phyloP scores from a whole-genome alignment of 2,888 invertebrate species.

The Lottia gigantea region DNA sequence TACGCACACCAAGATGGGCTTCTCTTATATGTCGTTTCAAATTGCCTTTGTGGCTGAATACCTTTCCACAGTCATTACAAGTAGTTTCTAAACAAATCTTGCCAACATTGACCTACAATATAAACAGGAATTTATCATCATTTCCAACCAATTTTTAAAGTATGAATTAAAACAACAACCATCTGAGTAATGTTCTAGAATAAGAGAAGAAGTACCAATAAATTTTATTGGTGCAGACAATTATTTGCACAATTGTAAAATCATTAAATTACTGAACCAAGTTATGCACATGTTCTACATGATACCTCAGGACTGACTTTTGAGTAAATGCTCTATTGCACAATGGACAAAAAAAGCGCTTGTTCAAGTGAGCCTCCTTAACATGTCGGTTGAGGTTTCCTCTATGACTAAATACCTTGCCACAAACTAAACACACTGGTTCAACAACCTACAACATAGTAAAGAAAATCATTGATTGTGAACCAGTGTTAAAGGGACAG shows the following conservation, averaged over 20 bases:
- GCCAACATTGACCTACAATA: no score
- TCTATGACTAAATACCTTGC: conserved; percentile 1
- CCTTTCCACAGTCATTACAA: background rate
- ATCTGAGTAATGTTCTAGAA: no score
- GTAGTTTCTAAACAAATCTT: no score
- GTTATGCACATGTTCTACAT: background rate
- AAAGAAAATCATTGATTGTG: background rate
- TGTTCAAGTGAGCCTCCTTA: background rate
- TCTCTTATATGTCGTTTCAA: conserved; percentile 1
- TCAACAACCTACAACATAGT: conserved; percentile 4
- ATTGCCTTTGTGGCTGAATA: background rate
- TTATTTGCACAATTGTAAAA: no score
- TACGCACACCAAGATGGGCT: conserved; percentile 1
- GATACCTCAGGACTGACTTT: background rate
- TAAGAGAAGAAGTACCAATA: no score
- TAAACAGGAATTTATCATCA: no score
- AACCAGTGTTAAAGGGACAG: no score
- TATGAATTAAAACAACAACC: no score
- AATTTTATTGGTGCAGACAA: no score
- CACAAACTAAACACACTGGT: background rate
- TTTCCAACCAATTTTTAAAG: no score
- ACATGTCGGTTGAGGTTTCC: conserved; percentile 4
- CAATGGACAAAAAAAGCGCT: background rate
- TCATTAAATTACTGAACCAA: no score
- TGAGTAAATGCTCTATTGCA: conserved; percentile 5